Evolutionary conservation across 1,140 invertebrate species (phyloP).

Genomic region (Tenebrio molitor): DNA sequence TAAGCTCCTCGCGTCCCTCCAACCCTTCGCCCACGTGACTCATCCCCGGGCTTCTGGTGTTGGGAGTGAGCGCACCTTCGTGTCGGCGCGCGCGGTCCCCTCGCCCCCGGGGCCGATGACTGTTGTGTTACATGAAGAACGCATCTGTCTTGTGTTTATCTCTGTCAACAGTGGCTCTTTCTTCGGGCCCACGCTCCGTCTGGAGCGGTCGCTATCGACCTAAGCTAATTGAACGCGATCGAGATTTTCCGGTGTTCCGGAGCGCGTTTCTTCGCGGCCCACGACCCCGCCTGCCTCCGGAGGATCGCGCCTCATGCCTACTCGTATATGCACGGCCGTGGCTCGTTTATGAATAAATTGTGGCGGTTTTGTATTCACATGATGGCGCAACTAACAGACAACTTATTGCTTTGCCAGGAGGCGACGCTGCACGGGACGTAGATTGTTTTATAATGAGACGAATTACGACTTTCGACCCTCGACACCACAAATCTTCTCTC

Average conservation of each 20-base stretch:
- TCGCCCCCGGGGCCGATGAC: conserved; percentile 44
- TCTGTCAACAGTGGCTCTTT: conserved; percentile 48
- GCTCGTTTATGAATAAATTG: conserved; percentile 21
- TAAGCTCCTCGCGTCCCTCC: too few species aligned
- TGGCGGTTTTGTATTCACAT: conserved; percentile 24
- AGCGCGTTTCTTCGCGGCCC: too few species aligned
- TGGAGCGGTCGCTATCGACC: conserved; percentile 4
- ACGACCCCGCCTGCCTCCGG: too few species aligned
- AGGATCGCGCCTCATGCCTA: not conserved
- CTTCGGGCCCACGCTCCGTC: conserved; percentile 1
- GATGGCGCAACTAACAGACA: conserved; percentile 34
- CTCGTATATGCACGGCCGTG: conserved; percentile 12
- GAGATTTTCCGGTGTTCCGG: too few species aligned
- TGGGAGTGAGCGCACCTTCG: conserved; percentile 10
- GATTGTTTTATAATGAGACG: conserved; percentile 32
- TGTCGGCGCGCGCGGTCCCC: not conserved
- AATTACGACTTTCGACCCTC: too few species aligned
- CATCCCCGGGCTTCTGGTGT: conserved; percentile 3
- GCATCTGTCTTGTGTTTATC: conserved; percentile 53
- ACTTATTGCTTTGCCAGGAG: conserved; percentile 27
- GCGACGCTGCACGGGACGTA: conserved; percentile 7
- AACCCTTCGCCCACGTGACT: not conserved
- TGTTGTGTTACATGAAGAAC: conserved; percentile 50
- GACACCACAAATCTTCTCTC: too few species aligned
- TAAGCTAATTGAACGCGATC: not conserved